phyloP scores from a whole-genome alignment of 2,797 vertebrate species.

The Halcyon chelicuti region DNA sequence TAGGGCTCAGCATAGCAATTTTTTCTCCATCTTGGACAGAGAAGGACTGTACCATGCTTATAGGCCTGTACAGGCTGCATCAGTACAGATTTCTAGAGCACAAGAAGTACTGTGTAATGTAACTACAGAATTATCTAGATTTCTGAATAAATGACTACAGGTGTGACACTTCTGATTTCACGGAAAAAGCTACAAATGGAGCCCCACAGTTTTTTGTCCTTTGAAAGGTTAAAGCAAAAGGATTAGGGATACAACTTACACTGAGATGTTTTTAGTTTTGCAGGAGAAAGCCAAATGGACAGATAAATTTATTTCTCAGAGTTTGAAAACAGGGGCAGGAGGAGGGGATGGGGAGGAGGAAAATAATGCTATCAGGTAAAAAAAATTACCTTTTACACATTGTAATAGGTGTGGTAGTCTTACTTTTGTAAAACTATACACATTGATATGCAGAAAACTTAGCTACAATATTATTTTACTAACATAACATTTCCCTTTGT shows the following conservation, averaged over 20 bases:
- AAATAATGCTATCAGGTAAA: not conserved
- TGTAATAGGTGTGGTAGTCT: not conserved
- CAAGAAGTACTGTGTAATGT: not conserved
- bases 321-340: not conserved
- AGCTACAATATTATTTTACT: not conserved
- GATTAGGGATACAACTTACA: not conserved
- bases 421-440: not conserved
- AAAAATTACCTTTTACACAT: not conserved
- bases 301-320: not conserved
- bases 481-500: not conserved
- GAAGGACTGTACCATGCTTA: not conserved
- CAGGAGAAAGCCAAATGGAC: not conserved
- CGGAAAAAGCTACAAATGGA: not conserved
- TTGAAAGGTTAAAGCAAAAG: not conserved
- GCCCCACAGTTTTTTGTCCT: not conserved
- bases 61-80: not conserved
- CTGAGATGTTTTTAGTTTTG: not conserved
- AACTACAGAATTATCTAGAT: not conserved
- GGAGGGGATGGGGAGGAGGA: accelerated
- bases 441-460: not conserved
- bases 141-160: not conserved
- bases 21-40: not conserved
- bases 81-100: not conserved
- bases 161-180: slow-evolving; percentile 6
- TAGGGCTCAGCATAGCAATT: not conserved